Conservation (phyloP, 2,113 vertebrate species). For the Lipotes vexillifer region DNA sequence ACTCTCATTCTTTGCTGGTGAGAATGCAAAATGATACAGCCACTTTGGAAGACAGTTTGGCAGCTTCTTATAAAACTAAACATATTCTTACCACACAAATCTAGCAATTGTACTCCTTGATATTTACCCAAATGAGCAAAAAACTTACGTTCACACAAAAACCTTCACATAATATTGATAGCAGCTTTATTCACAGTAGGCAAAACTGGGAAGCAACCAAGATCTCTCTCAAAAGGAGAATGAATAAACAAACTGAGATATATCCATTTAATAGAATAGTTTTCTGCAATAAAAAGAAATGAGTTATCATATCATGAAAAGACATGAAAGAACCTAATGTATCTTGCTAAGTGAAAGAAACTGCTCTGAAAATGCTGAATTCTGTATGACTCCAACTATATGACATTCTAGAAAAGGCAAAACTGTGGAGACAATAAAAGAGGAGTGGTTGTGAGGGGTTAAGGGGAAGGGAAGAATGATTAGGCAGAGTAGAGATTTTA, state of each 20-base stretch:
- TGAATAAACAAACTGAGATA: too few relatives aligned
- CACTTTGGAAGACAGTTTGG: neutral
- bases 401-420: neutral
- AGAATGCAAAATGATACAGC: neutral
- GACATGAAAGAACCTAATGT: neutral
- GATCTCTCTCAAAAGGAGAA: too few relatives aligned
- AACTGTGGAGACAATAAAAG: neutral
- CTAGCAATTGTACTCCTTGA: neutral
- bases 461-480: neutral
- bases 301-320: neutral
- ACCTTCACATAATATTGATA: too few relatives aligned
- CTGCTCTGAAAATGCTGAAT: neutral
- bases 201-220: too few relatives aligned
- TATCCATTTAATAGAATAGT: neutral
- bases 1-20: neutral
- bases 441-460: neutral
- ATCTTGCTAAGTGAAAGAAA: neutral
- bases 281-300: neutral
- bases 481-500: neutral
- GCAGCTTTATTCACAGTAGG: too few relatives aligned
- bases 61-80: neutral
- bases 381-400: neutral
- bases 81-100: neutral
- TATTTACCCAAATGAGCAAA: too few relatives aligned
- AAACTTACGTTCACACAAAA: too few relatives aligned